phyloP scores from a whole-genome alignment of 2,797 vertebrate genomes.

The Sebastes alutus region DNA sequence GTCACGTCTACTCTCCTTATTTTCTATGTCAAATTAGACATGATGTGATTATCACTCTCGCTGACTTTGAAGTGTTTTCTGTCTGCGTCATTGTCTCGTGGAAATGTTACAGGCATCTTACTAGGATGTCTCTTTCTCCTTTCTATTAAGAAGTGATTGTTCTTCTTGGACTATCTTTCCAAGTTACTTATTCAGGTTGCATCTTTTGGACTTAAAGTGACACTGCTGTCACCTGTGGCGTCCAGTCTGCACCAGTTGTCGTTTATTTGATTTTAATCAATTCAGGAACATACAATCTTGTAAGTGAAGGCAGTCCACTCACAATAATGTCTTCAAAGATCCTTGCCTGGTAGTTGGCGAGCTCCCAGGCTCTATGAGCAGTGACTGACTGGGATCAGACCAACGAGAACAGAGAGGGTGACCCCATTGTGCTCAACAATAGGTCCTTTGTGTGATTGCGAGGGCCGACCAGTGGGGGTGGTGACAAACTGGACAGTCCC shows the following conservation, averaged over 20 bases:
- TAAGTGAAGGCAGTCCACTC: background rate
- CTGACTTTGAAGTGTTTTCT: background rate
- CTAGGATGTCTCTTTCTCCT: background rate
- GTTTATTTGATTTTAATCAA: background rate
- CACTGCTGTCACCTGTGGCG: background rate
- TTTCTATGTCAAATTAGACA: background rate
- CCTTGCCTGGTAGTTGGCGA: conserved; percentile 46
- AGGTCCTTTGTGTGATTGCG: conserved; percentile 72
- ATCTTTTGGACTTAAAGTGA: too few relatives aligned
- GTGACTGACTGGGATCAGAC: conserved; percentile 74
- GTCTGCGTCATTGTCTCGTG: background rate
- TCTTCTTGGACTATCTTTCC: background rate
- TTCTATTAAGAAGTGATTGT: background rate
- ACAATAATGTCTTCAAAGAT: conserved; percentile 57
- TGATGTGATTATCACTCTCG: background rate
- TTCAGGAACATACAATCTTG: background rate
- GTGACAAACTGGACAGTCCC: conserved; percentile 70
- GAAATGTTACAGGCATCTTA: background rate
- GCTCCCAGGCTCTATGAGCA: conserved; percentile 50
- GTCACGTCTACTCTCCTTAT: background rate
- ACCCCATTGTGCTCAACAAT: conserved; percentile 83
- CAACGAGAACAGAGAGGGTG: conserved; percentile 75
- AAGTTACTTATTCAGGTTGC: background rate
- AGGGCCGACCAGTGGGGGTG: conserved; percentile 67
- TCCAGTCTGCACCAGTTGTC: background rate